Percentiles rank a stretch among this genome's conserved stretches.
These are phyloP conservation scores for Odobenus rosmarus DNA, from an alignment of 2,113 vertebrate genomes.

Conservation along the genomic window DNA sequence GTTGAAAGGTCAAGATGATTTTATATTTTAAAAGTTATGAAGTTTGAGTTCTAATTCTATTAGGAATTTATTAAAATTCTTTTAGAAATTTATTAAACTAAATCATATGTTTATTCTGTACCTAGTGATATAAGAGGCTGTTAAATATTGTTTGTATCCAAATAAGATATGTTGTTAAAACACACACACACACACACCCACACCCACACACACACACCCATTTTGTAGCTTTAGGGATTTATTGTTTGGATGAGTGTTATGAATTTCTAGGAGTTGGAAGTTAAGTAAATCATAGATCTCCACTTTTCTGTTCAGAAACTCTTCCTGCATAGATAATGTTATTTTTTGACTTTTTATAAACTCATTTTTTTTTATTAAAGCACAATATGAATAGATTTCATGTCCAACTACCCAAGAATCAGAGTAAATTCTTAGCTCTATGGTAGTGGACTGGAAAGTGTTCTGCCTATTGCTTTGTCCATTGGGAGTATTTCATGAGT, in stretches of 20 bases:
- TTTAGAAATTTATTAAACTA: constrained; percentile 6
- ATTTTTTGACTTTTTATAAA: background rate
- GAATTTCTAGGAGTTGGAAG: background rate
- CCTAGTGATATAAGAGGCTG: background rate
- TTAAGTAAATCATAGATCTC: background rate
- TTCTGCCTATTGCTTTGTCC: background rate
- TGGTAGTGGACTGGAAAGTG: background rate
- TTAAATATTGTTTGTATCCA: background rate
- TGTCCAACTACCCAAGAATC: background rate
- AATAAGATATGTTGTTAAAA: background rate
- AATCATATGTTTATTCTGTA: background rate
- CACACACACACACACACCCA: background rate
- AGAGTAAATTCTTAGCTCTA: background rate
- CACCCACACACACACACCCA: background rate
- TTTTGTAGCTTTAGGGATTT: background rate
- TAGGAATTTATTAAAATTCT: constrained; percentile 33
- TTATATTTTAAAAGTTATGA: constrained; percentile 29
- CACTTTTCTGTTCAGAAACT: background rate
- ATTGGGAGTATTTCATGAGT: background rate
- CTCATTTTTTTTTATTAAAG: background rate
- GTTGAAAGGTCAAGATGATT: constrained; percentile 51
- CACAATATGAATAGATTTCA: background rate
- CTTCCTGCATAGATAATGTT: background rate
- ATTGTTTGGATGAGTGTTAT: background rate
- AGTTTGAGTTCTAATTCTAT: constrained; percentile 25